phyloP scores from a whole-genome alignment of 2,797 vertebrate species.

The Pseudomugil gertrudae region DNA sequence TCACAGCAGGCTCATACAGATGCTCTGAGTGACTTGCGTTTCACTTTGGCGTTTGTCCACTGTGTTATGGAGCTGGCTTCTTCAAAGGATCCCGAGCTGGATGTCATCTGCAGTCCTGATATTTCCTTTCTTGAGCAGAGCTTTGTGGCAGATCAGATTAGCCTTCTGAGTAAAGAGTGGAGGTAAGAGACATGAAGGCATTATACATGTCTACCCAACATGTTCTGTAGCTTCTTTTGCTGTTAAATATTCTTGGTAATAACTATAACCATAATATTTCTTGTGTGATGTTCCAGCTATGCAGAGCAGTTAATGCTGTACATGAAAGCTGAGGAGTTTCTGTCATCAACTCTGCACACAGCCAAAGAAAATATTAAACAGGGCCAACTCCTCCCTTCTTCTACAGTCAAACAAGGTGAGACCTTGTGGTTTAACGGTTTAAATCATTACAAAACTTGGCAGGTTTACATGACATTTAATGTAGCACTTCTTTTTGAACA shows the following conservation, averaged over 20 bases:
- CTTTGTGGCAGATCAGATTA: slow-evolving; percentile 95
- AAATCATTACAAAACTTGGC: too few relatives aligned
- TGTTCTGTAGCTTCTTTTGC: not conserved
- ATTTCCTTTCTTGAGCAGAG: slow-evolving; percentile 91
- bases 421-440: not conserved
- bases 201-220: not conserved
- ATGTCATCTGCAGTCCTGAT: slow-evolving; percentile 72
- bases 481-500: too few relatives aligned
- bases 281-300: slow-evolving; percentile 79
- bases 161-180: slow-evolving; percentile 94
- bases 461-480: too few relatives aligned
- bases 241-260: slow-evolving; percentile 1
- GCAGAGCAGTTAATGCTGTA: slow-evolving; percentile 95
- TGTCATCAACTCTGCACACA: slow-evolving; percentile 87
- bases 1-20: slow-evolving; percentile 91
- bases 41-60: slow-evolving; percentile 90
- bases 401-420: slow-evolving; percentile 93
- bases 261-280: not conserved
- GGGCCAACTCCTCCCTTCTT: slow-evolving; percentile 88
- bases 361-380: slow-evolving; percentile 91
- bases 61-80: slow-evolving; percentile 91
- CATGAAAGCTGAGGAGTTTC: slow-evolving; percentile 93
- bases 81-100: slow-evolving; percentile 83
- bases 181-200: slow-evolving; percentile 80
- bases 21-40: slow-evolving; percentile 87